Evolutionary conservation across 2,888 invertebrate species (phyloP), one percentile per base, ranked within the genome.

Genomic region (Gastracanthus pulcherrimus): DNA sequence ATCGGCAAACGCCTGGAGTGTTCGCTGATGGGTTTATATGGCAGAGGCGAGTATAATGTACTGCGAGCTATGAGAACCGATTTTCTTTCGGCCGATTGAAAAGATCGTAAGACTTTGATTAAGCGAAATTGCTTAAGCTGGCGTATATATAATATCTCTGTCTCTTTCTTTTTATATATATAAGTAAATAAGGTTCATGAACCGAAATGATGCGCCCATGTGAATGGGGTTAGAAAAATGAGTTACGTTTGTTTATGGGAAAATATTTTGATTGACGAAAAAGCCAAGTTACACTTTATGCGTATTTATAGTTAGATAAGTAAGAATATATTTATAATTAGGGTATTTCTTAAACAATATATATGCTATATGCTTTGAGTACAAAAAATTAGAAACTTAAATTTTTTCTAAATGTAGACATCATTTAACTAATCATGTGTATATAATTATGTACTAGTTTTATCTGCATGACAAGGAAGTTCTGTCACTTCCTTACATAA

Each of bases 61-160:
- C 71, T 16, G 41, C 60, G 71, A 60, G 41, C 58, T 45, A 74
- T 62, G 74, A 45, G 62, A 74, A 74, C 48, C 48, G 45, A 74
- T 74, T 48, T 55, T 29, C 71, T 16, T 51, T 51, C 23, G 58
- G 34, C 34, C 48, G 69, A 69, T 69, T 31, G 71, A 38, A 60
- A 38, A 64, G 64, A 75, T 75, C 60, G 60, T n/a, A n/a, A 1
- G 41, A 60, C 41, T 60, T 58, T 19, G 72, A 72, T 72, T 72
- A 29, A 31, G 31, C 34, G 71, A 38, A 41, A 60, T 72, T 34
- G 69, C 34, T 69, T 26, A n/a, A n/a, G n/a, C n/a, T n/a, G 41
- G 11, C 51, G 51, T 23, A 51, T 19, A 51, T 23, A 51, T n/a
- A n/a, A n/a, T n/a, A 51, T n/a, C 51, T 51, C 51, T 16, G 19